A percentile compares a stretch with the other conserved stretches of the same genome.
These are phyloP conservation scores for Saccostrea cuccullata DNA, from an alignment of 1,140 invertebrate genomes.

Conservation along the genomic window DNA sequence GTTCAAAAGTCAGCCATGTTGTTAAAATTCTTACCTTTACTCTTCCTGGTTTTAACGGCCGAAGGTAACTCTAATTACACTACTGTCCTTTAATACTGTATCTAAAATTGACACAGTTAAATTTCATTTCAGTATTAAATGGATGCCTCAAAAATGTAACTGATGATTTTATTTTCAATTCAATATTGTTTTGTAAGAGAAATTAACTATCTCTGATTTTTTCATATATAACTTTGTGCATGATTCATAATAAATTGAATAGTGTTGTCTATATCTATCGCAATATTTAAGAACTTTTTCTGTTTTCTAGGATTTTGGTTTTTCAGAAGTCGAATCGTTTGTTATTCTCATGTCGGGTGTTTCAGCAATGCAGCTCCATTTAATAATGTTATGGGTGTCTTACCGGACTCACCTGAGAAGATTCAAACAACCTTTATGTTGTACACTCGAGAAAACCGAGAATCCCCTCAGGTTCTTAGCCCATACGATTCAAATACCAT, in stretches of 20 bases:
- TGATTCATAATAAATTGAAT: neutral
- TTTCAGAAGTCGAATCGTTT: neutral
- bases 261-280: neutral
- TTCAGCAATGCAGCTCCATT: slow-evolving; percentile 90
- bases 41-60: neutral
- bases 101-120: neutral
- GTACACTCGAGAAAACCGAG: slow-evolving; percentile 75
- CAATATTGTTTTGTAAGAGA: neutral
- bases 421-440: slow-evolving; percentile 85
- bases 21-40: neutral
- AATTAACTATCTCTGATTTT: neutral
- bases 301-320: neutral
- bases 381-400: slow-evolving; percentile 84
- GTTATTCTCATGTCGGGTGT: slow-evolving; percentile 84
- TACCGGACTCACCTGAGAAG: slow-evolving; percentile 88
- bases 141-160: neutral
- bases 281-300: neutral
- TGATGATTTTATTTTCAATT: neutral
- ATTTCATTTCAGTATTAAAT: neutral
- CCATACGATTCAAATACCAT: neutral
- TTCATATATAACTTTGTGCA: too few species aligned
- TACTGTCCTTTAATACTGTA: neutral
- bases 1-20: neutral
- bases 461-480: slow-evolving; percentile 15
- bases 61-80: neutral